Conservation (phyloP, 2,797 vertebrate genomes). For the Typhlichthys eigenmanni region DNA sequence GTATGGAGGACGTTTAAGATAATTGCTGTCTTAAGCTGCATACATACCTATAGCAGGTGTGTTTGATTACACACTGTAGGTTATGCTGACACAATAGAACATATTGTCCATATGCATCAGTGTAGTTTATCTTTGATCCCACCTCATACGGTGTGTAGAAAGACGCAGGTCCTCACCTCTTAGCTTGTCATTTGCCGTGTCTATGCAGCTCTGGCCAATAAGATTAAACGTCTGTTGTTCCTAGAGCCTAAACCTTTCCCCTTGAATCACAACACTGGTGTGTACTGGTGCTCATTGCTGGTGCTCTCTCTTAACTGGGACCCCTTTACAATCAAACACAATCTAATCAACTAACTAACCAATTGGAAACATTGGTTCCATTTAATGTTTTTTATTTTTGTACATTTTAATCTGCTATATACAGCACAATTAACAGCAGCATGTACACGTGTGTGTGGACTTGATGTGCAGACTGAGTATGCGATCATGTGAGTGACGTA, state of each 20-base stretch:
- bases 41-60: too few species aligned
- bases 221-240: neutral
- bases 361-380: constrained; percentile 37
- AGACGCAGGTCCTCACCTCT: too few species aligned
- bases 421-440: neutral
- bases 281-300: constrained; percentile 15
- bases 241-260: neutral
- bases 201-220: neutral
- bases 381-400: neutral
- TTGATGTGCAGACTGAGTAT: too few species aligned
- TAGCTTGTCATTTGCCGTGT: too few species aligned
- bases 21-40: neutral
- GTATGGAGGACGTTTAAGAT: constrained; percentile 29
- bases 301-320: constrained; percentile 8
- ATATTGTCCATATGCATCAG: too few species aligned
- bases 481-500: too few species aligned
- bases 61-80: too few species aligned
- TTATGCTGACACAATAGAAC: too few species aligned
- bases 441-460: too few species aligned
- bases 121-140: too few species aligned
- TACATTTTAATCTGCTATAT: neutral
- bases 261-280: neutral
- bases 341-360: constrained; percentile 38
- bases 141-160: too few species aligned
- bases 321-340: constrained; percentile 16